Percentiles rank a stretch among this genome's conserved stretches.
These are phyloP conservation scores for Melanerpes aurifrons DNA, from an alignment of 2,113 vertebrate genomes.

Conservation along the genomic window DNA sequence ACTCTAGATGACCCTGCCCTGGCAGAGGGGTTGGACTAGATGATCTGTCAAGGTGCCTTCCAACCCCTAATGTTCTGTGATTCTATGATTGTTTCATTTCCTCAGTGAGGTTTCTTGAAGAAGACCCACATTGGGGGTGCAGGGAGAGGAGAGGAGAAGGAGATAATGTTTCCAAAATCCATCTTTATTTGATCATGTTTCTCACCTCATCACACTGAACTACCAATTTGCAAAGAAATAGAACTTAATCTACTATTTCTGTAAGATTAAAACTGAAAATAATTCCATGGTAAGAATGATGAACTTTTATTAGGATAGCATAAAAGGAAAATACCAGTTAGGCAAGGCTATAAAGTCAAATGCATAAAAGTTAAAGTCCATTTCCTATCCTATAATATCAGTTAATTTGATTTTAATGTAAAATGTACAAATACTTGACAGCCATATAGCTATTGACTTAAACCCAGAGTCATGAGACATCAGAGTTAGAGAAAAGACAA, in stretches of 20 bases:
- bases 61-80: neutral
- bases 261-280: neutral
- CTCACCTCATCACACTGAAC: neutral
- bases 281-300: neutral
- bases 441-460: neutral
- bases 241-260: neutral
- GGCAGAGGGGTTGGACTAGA: too few relatives aligned
- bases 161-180: neutral
- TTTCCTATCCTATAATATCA: neutral
- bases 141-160: neutral
- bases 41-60: too few relatives aligned
- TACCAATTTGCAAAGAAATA: neutral
- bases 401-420: neutral
- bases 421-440: neutral
- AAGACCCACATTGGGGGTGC: neutral
- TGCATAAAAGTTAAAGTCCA: neutral
- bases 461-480: neutral
- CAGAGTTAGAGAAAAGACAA: neutral
- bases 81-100: neutral
- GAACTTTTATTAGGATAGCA: neutral
- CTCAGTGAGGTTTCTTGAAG: neutral
- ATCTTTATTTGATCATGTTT: neutral
- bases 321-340: neutral
- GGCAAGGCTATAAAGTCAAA: neutral
- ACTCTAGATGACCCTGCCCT: too few relatives aligned